Percentiles rank a stretch among this genome's conserved stretches.
Conservation (phyloP, 2,113 vertebrate genomes). For the Phasianus colchicus region DNA sequence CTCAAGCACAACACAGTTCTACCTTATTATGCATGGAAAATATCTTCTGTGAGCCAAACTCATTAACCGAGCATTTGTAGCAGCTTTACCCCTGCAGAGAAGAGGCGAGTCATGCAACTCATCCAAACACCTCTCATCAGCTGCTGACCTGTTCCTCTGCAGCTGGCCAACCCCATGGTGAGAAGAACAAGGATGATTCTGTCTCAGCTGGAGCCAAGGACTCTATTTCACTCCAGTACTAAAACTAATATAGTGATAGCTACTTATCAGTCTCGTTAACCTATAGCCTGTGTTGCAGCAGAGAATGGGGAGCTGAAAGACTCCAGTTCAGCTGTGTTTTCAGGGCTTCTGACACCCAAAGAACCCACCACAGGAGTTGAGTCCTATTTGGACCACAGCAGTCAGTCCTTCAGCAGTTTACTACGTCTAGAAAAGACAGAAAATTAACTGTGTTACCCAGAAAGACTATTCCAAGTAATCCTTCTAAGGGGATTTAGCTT, state of each 20-base stretch:
- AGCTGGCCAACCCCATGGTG: not conserved
- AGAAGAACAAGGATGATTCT: not conserved
- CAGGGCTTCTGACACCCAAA: not conserved
- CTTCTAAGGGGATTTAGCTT: not conserved
- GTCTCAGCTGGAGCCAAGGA: not conserved
- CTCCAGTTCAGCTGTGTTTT: not conserved
- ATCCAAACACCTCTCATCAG: not conserved
- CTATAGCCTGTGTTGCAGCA: not conserved
- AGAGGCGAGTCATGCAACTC: not conserved
- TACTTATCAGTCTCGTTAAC: not conserved
- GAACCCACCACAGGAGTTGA: not conserved
- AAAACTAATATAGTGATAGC: not conserved
- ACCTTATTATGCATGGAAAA: not conserved
- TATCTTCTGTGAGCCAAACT: not conserved
- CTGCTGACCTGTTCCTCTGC: not conserved
- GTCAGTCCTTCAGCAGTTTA: not conserved
- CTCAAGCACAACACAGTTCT: not conserved
- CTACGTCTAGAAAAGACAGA: not conserved
- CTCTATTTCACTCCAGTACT: not conserved
- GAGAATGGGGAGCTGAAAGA: not conserved
- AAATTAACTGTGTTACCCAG: not conserved
- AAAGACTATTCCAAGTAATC: not conserved
- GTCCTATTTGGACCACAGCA: not conserved
- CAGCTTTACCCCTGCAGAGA: not conserved
- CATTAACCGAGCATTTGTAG: constrained; percentile 13